These are phyloP conservation scores for Indicator maculatus DNA, from an alignment of 2,113 vertebrate species.

Conservation along the genomic window DNA sequence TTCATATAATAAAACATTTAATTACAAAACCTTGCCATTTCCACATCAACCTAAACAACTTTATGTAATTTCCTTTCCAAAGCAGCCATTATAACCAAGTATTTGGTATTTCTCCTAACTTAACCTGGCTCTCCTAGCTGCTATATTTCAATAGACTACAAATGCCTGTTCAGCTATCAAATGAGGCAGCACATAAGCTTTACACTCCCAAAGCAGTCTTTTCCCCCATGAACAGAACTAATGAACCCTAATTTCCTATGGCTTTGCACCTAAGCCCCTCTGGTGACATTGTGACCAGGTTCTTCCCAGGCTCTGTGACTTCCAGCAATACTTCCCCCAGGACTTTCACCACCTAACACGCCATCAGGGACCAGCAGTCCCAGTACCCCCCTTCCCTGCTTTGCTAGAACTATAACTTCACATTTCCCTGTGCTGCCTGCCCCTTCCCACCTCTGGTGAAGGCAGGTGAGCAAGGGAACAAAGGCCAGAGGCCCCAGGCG, in stretches of 20 bases:
- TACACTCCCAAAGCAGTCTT: not conserved
- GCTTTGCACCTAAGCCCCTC: not conserved
- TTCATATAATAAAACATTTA: not conserved
- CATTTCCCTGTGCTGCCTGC: not conserved
- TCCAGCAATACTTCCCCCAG: not conserved
- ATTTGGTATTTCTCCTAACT: not conserved
- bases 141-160: not conserved
- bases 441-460: not conserved
- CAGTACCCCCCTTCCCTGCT: not conserved
- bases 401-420: not conserved
- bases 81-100: not conserved
- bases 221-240: not conserved
- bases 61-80: not conserved
- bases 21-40: not conserved
- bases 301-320: not conserved
- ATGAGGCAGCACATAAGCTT: not conserved
- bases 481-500: not conserved
- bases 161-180: not conserved
- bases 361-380: not conserved
- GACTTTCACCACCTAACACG: fast-evolving
- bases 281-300: not conserved
- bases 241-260: not conserved
- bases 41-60: not conserved
- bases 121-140: not conserved
- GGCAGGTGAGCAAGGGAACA: not conserved